These are phyloP conservation scores for Zaprionus obscuricornis DNA, from an alignment of 2,888 invertebrate genomes.

Conservation along the genomic window DNA sequence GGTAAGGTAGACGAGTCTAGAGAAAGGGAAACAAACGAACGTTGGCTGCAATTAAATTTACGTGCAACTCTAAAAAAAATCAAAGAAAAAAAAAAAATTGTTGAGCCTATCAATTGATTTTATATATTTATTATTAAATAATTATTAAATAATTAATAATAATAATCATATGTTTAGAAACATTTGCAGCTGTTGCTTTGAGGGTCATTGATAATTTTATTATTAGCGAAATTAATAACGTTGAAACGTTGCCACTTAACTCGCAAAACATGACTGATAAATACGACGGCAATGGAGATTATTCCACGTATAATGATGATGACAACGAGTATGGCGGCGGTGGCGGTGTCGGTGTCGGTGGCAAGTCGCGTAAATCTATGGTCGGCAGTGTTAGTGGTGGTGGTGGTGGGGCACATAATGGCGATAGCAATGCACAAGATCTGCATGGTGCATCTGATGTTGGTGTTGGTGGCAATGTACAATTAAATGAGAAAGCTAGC, in stretches of 20 bases:
- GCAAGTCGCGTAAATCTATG: constrained; percentile 78
- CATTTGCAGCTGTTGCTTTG: constrained; percentile 33
- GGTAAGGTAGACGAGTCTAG: too few relatives aligned
- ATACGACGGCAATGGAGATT: constrained; percentile 83
- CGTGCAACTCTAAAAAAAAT: constrained; percentile 25
- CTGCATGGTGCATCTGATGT: constrained; percentile 81
- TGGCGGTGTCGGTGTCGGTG: constrained; percentile 6
- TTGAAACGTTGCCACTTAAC: constrained; percentile 28
- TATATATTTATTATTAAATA: too few relatives aligned
- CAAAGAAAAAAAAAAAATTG: too few relatives aligned
- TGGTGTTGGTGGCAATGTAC: constrained; percentile 77
- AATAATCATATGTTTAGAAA: too few relatives aligned
- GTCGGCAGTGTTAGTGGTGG: too few relatives aligned
- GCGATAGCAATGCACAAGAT: constrained; percentile 76
- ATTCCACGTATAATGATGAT: constrained; percentile 81
- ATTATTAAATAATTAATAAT: too few relatives aligned
- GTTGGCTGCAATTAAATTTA: constrained; percentile 46
- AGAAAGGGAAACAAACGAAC: too few relatives aligned
- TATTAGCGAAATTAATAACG: constrained; percentile 30
- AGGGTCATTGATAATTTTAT: constrained; percentile 8
- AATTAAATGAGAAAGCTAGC: constrained; percentile 88
- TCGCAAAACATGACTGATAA: constrained; percentile 81
- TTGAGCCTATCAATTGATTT: background rate
- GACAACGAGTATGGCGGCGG: constrained; percentile 78
- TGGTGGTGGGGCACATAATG: constrained; percentile 77